These are phyloP conservation scores for Oreonectes daqikongensis DNA, from an alignment of 2,797 vertebrate genomes.

Conservation along the genomic window DNA sequence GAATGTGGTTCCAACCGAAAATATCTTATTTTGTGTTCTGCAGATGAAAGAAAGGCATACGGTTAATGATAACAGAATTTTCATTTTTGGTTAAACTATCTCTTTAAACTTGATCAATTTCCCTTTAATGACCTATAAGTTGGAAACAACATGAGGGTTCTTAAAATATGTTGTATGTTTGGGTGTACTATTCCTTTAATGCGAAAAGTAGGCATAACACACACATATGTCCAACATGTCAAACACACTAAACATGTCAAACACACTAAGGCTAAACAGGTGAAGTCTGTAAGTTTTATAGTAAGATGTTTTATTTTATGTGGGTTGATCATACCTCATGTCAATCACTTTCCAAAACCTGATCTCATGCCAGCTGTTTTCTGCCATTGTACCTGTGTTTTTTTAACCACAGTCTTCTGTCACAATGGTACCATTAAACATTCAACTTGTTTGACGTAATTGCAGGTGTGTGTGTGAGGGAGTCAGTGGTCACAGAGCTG, in stretches of 20 bases:
- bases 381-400: slow-evolving; percentile 6
- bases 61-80: no score
- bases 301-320: neutral
- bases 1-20: no score
- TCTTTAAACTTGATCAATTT: no score
- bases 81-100: no score
- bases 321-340: neutral
- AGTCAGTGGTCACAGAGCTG: slow-evolving; percentile 37
- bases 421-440: slow-evolving; percentile 31
- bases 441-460: slow-evolving; percentile 20
- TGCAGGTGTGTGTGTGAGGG: slow-evolving; percentile 15
- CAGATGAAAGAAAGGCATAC: no score
- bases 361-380: neutral
- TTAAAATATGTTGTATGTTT: neutral
- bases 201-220: neutral
- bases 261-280: no score
- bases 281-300: no score
- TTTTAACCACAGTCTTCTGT: slow-evolving; percentile 26
- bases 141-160: no score
- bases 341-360: neutral
- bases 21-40: no score
- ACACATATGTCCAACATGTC: neutral
- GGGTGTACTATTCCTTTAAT: neutral
- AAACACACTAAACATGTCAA: no score
- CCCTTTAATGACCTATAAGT: no score